Conservation (phyloP, 1,140 invertebrate genomes). For the Zaprionus kolodkinae region DNA sequence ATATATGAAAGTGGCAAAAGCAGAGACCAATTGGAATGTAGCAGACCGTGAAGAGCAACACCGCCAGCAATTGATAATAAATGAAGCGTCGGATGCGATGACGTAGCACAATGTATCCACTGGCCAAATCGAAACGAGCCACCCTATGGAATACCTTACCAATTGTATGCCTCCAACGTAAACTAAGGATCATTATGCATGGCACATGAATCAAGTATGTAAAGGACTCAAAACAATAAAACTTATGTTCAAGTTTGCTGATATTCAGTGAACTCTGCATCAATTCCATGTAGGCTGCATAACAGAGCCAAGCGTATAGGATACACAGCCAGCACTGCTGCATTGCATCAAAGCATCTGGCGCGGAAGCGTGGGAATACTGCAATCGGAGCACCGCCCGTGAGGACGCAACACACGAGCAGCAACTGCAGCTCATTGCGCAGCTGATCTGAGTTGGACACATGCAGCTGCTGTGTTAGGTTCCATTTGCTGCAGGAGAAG, state of each 20-base stretch:
- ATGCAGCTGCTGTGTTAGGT: constrained; percentile 27
- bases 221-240: constrained; percentile 45
- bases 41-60: constrained; percentile 28
- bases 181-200: constrained; percentile 37
- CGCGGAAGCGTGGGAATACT: constrained; percentile 23
- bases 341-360: constrained; percentile 7
- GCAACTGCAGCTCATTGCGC: constrained; percentile 16
- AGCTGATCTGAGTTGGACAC: constrained; percentile 21
- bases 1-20: neutral
- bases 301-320: constrained; percentile 38
- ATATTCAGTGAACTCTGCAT: neutral
- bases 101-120: constrained; percentile 28
- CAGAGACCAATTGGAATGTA: constrained; percentile 20
- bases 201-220: constrained; percentile 53
- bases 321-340: constrained; percentile 49
- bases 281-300: constrained; percentile 51
- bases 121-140: constrained; percentile 42
- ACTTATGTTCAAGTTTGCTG: constrained; percentile 47
- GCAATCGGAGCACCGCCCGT: constrained; percentile 43
- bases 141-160: constrained; percentile 29
- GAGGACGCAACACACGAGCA: constrained; percentile 52
- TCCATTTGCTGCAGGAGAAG: constrained; percentile 9
- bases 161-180: constrained; percentile 39
- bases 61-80: constrained; percentile 21
- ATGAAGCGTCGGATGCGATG: constrained; percentile 18